phyloP scores from a whole-genome alignment of 2,888 invertebrate genomes.

The Cyaniris semiargus region DNA sequence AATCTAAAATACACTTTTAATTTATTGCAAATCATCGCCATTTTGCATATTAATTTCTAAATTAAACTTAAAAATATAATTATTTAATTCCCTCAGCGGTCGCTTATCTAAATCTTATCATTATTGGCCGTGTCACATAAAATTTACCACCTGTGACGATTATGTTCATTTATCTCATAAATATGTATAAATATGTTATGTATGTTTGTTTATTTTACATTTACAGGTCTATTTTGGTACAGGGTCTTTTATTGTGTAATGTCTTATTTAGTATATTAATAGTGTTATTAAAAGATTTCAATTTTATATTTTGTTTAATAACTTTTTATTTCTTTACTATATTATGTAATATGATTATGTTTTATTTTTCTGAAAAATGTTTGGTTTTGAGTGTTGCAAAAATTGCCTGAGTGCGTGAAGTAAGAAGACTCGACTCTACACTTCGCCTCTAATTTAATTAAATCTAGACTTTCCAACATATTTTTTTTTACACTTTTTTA shows the following conservation, averaged over 20 bases:
- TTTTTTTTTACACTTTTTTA: no score
- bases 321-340: neutral
- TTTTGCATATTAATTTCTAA: neutral
- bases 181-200: conserved; percentile 24
- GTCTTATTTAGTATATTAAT: conserved; percentile 3
- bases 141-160: conserved; percentile 26
- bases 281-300: neutral
- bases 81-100: conserved; percentile 20
- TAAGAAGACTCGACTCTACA: no score
- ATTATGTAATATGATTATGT: no score
- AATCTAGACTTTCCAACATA: no score
- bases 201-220: conserved; percentile 18
- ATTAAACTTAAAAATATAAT: neutral
- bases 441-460: no score
- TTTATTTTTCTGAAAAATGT: no score
- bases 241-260: neutral
- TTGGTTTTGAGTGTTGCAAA: no score
- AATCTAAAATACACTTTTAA: neutral
- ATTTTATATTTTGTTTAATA: neutral
- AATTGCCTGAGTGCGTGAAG: no score
- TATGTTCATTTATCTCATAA: conserved; percentile 23
- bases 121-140: conserved; percentile 23
- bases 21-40: neutral
- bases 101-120: conserved; percentile 20
- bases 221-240: conserved; percentile 4